Percentiles rank a stretch among this genome's conserved stretches.
phyloP scores from a whole-genome alignment of 1,140 invertebrate genomes.

The Sweltsa coloradensis region DNA sequence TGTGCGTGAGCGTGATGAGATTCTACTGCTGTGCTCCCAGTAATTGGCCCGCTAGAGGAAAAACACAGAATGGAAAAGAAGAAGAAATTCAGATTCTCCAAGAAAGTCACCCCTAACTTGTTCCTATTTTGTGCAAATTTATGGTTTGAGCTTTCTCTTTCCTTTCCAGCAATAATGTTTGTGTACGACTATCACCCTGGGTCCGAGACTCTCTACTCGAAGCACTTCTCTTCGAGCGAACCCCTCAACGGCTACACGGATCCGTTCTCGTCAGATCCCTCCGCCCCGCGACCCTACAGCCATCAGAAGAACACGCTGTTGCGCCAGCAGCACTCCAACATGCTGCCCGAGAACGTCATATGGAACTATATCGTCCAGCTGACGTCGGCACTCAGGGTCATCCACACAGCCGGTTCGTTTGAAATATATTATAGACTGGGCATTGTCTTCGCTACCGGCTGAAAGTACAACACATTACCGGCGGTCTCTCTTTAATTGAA shows the following conservation, averaged over 20 bases:
- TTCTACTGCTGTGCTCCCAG: too few species aligned
- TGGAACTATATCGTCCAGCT: constrained; percentile 95
- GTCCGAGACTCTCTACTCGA: constrained; percentile 72
- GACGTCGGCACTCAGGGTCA: constrained; percentile 81
- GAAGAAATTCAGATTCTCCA: too few species aligned
- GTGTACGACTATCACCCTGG: constrained; percentile 93
- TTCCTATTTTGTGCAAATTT: too few species aligned
- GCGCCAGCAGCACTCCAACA: constrained; percentile 38
- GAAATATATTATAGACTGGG: constrained; percentile 8
- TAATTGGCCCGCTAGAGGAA: too few species aligned
- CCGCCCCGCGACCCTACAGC: constrained; percentile 67
- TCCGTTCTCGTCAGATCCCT: constrained; percentile 71
- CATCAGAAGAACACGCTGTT: constrained; percentile 71
- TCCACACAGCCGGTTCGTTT: constrained; percentile 83
- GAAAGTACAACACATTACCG: too few species aligned
- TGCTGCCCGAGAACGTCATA: constrained; percentile 80
- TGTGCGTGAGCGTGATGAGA: too few species aligned
- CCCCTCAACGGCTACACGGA: constrained; percentile 62
- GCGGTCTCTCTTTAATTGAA: too few species aligned
- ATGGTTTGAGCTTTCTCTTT: constrained; percentile 1
- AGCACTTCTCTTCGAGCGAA: constrained; percentile 62
- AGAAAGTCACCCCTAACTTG: too few species aligned
- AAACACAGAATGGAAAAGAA: too few species aligned
- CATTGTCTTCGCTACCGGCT: background rate
- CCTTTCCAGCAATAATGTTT: constrained; percentile 76